Base-by-base conservation (phyloP, 2,797 vertebrate species). In the Microhierax caerulescens region DNA sequence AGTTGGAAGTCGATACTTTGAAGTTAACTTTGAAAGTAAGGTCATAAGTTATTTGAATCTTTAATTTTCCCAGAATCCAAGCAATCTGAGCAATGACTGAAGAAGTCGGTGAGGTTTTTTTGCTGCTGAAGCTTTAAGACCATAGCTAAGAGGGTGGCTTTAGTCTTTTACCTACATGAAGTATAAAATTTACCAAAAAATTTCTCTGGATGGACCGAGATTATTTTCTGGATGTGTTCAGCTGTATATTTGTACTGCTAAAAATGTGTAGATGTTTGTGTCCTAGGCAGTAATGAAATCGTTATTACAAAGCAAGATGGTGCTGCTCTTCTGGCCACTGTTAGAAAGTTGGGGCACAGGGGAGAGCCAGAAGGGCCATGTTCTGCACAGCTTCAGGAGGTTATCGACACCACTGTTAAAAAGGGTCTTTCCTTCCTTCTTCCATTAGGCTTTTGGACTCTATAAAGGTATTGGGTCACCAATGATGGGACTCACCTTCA, bases 401-500 rank as follows among this genome's bases (percentile, higher is more conserved):
- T 48, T 79, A 50, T 72, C 19, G 41, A 30, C 24, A 63, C 24
- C 22, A 4, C 43, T 83, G 41, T 57, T 96, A 63, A 95, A 80
- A 63, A 63, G 8, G 7, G 2, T 3, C 73, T 86, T 81, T 77
- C 21, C 30, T 91, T 67, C 48, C 25, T 78, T 75, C 67, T 80
- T 64, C 63, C 73, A 34, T 8, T 97, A 99, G 99, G 91, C 98
- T 75, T 96, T 98, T 91, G 99, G 99, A 77, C 98, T 99, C 82
- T 99, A 99, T 96, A 99, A 99, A 98, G 99, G 99, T 63, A 99
- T 99, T 50, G 99, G 99, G 63, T 99, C 99, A 10, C 99, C 99
- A 21, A 99, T 99, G 99, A 99, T 99, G 99, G 99, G 99, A 84
- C 98, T 99, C 14, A 99, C 99, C 4, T 99, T 99, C 98, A 99